A percentile compares a stretch with the other conserved stretches of the same genome.
Conservation (phyloP, 2,888 invertebrate genomes). For the Tinea pellionella region DNA sequence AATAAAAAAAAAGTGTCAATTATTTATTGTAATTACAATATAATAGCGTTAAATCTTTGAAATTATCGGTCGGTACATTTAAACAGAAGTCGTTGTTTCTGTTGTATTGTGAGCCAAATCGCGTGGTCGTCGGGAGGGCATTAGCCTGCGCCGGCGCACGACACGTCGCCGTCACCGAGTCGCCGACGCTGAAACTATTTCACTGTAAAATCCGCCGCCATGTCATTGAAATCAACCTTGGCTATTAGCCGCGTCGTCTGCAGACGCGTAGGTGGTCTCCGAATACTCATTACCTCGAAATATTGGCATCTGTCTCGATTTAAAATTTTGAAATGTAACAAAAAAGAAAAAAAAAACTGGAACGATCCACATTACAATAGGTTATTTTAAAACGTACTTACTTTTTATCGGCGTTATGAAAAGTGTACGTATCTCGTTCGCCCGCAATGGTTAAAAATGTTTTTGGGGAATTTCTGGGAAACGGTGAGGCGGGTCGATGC, state of each 20-base stretch:
- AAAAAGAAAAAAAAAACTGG: not conserved
- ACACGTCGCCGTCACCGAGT: slow-evolving; percentile 63
- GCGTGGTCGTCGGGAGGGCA: slow-evolving; percentile 24
- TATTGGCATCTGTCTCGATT: slow-evolving; percentile 44
- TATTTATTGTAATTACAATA: too few species aligned
- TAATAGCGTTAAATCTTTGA: too few species aligned
- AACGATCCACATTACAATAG: not conserved
- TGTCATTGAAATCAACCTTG: slow-evolving; percentile 64
- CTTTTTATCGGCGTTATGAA: not conserved
- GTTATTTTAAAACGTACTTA: not conserved
- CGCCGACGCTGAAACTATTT: slow-evolving; percentile 59
- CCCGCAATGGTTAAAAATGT: not conserved
- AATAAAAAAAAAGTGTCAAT: too few species aligned
- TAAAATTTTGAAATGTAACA: slow-evolving; percentile 6
- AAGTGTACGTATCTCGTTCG: not conserved
- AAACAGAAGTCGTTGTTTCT: too few species aligned
- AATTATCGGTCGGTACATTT: too few species aligned
- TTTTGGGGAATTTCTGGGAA: not conserved
- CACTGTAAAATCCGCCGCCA: slow-evolving; percentile 61
- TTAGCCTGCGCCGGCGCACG: slow-evolving; percentile 33
- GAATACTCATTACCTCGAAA: slow-evolving; percentile 51
- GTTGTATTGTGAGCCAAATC: slow-evolving; percentile 41
- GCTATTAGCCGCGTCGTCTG: slow-evolving; percentile 61
- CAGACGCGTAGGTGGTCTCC: slow-evolving; percentile 53
- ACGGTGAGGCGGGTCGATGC: not conserved